Base-by-base conservation (phyloP, 2,113 vertebrate genomes). In the Sciurus niger region DNA sequence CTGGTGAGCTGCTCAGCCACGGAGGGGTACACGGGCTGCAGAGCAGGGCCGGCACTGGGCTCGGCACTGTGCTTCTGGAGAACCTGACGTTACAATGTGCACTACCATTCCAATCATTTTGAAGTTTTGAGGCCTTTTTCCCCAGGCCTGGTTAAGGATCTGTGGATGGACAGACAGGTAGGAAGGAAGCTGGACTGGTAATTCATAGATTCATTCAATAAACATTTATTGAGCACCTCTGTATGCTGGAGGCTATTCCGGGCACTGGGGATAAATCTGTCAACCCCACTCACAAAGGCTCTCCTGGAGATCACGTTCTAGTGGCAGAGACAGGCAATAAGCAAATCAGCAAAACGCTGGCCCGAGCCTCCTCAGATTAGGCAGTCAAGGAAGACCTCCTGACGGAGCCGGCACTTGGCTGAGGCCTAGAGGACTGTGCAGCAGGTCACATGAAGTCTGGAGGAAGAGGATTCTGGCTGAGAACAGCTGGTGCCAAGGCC, bases 1-100 rank as follows among this genome's bases (percentile, higher is more conserved):
- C 99, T 99, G 89, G 99, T 99, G 91, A 99, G 99, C 96, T 99
- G 98, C 95, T 99, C 98, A 0, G 99, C 99, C 96, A 99, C 96
- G 0, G 98, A 98, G 34, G 99, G 99, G 96, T 98, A 99, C 92
- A 99, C 98, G 98, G 98, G 55, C 98, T 98, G 98, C 98, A 98
- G 86, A 99, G 96, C 89, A 99, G 98, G 90, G 99, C 99, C 13
- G 99, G 98, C 46, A 97, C 98, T 97, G 99, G 98, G 92, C 98
- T 99, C 94, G 99, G 99, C 96, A 99, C 97, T 74, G 98, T 98
- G 40, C 40, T 40, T 40, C 40, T 40, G 40, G 40, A 40, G 40
- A 40, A 40, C 40, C 46, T 48, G 98, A 51, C 11, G 11, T 51
- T 51, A 51, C 51, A 51, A 51, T 51, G 51, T 51, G 51, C 51